Percentiles rank a stretch among this genome's conserved stretches.
Evolutionary conservation across 2,113 vertebrate species (phyloP).

Genomic region (Hippocampus mohnikei): DNA sequence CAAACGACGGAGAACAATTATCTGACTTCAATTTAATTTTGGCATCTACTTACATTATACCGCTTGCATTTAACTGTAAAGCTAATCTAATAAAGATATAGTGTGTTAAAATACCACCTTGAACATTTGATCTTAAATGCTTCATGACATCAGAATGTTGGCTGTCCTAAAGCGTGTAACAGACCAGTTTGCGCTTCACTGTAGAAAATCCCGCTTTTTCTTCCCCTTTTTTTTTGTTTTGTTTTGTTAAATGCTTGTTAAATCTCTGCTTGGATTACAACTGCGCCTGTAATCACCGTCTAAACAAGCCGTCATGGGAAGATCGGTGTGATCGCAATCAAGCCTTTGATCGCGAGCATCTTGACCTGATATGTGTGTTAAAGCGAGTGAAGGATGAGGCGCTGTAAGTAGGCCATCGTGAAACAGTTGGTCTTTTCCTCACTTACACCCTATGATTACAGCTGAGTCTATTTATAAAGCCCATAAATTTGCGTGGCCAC

Average conservation of each 20-base stretch:
- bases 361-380: conserved; percentile 38
- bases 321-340: conserved; percentile 29
- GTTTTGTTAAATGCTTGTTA: conserved; percentile 18
- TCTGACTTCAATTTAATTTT: not conserved
- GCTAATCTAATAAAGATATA: not conserved
- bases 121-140: not conserved
- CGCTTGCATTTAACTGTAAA: not conserved
- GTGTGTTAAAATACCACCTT: not conserved
- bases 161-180: conserved; percentile 10
- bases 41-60: not conserved
- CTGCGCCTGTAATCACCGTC: conserved; percentile 24
- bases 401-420: conserved; percentile 49
- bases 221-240: not conserved
- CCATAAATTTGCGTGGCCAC: conserved; percentile 58
- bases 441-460: conserved; percentile 69
- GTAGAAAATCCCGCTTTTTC: conserved; percentile 26
- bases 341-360: conserved; percentile 33
- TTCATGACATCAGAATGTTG: conserved; percentile 11
- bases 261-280: conserved; percentile 25
- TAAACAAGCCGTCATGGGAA: conserved; percentile 27
- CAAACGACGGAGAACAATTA: not conserved
- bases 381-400: not conserved
- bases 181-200: conserved; percentile 26
- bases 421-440: conserved; percentile 55
- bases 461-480: conserved; percentile 71